Conservation (phyloP, 2,888 invertebrate species). For the Troides aeacus region DNA sequence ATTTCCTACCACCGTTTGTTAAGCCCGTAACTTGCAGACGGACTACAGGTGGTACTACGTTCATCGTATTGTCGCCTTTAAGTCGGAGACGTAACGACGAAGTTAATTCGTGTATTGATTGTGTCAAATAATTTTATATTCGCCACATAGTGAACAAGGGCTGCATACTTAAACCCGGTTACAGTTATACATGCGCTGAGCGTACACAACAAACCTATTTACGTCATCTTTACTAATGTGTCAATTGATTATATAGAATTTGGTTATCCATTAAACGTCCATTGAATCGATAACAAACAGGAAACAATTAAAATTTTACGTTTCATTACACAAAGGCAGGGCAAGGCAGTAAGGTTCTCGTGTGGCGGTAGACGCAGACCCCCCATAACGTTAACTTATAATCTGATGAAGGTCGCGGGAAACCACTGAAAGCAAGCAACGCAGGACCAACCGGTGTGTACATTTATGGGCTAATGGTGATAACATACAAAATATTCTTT, state of each 20-base stretch:
- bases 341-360: too few relatives aligned
- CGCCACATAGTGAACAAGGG: conserved; percentile 14
- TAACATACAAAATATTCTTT: too few relatives aligned
- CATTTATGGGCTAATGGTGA: too few relatives aligned
- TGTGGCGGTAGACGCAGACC: too few relatives aligned
- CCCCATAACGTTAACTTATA: too few relatives aligned
- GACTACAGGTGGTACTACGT: background rate
- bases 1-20: conserved; percentile 21
- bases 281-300: too few relatives aligned
- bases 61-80: conserved; percentile 11
- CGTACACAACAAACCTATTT: conserved; percentile 62
- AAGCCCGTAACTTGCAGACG: conserved; percentile 9
- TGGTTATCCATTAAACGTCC: background rate
- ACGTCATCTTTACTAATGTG: conserved; percentile 42
- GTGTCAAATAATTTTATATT: conserved; percentile 19
- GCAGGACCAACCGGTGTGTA: too few relatives aligned
- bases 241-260: conserved; percentile 20
- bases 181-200: conserved; percentile 65
- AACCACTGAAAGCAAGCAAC: too few relatives aligned
- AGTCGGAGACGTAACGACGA: background rate
- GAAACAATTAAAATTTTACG: too few relatives aligned
- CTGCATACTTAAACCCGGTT: conserved; percentile 52
- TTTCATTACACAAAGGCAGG: too few relatives aligned
- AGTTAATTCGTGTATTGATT: background rate
- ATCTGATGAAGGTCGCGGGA: too few relatives aligned